phyloP scores from a whole-genome alignment of 1,140 invertebrate genomes.

The Archegozetes longisetosus region DNA sequence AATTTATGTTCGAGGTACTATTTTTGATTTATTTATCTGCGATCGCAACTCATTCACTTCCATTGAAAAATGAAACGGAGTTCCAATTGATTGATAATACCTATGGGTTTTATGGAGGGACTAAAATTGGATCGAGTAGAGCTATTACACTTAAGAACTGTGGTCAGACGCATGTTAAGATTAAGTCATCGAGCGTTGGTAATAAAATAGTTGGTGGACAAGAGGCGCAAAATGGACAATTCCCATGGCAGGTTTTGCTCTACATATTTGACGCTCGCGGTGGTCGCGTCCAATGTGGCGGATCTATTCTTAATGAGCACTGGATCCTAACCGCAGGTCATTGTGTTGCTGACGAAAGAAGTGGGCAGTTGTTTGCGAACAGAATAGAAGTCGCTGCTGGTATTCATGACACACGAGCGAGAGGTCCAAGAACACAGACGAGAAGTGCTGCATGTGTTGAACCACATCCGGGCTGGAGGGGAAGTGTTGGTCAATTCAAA shows the following conservation, averaged over 20 bases:
- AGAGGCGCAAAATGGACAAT: not conserved
- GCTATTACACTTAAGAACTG: not conserved
- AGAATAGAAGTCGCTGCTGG: not conserved
- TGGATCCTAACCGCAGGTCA: not conserved
- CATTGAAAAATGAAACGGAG: no score
- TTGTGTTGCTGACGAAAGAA: not conserved
- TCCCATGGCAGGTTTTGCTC: not conserved
- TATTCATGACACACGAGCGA: not conserved
- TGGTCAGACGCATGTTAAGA: not conserved
- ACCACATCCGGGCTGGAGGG: conserved; percentile 3
- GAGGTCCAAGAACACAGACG: not conserved
- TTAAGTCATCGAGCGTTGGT: not conserved
- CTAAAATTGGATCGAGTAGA: no score
- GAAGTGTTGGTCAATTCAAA: not conserved
- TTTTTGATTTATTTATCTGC: no score
- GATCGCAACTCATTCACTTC: no score
- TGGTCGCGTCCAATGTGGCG: not conserved
- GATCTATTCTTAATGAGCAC: not conserved
- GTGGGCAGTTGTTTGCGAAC: not conserved
- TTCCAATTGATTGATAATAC: no score
- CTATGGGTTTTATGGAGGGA: no score
- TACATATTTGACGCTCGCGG: not conserved
- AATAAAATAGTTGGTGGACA: not conserved
- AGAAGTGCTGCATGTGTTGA: not conserved
- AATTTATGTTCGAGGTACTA: no score